These are phyloP conservation scores for Oegoconia quadripuncta DNA, from an alignment of 2,888 invertebrate genomes.

Conservation along the genomic window DNA sequence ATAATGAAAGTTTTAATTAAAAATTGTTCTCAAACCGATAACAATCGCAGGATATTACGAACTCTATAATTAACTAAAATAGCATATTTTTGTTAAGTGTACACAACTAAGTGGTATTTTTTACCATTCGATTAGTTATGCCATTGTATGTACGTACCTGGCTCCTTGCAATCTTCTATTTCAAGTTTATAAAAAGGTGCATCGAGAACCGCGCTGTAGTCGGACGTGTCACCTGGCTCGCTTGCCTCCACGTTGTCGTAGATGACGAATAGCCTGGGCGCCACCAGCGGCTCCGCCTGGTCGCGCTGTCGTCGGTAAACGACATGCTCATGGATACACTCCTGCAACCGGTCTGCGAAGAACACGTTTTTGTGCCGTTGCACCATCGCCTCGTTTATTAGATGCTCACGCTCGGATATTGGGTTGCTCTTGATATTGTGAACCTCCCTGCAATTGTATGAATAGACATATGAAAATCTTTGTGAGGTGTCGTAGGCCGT, in stretches of 20 bases:
- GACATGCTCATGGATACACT: constrained; percentile 81
- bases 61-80: too few species aligned
- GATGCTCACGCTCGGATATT: constrained; percentile 64
- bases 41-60: too few species aligned
- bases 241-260: constrained; percentile 87
- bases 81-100: too few species aligned
- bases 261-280: constrained; percentile 82
- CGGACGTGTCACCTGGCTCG: constrained; percentile 80
- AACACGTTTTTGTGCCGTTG: constrained; percentile 81
- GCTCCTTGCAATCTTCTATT: constrained; percentile 74
- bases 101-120: too few species aligned
- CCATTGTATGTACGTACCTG: too few species aligned
- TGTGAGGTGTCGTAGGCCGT: too few species aligned
- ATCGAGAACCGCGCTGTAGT: constrained; percentile 79
- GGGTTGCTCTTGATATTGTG: constrained; percentile 69
- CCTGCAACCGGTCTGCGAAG: constrained; percentile 84
- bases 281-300: constrained; percentile 76
- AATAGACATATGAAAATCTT: not conserved
- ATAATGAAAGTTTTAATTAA: too few species aligned
- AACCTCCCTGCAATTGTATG: constrained; percentile 72
- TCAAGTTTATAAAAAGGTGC: constrained; percentile 82
- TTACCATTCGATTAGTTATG: too few species aligned
- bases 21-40: too few species aligned
- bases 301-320: constrained; percentile 62
- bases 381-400: constrained; percentile 73